These are phyloP conservation scores for Stomatorhinus walkeri DNA, from an alignment of 2,797 vertebrate species.

Conservation along the genomic window DNA sequence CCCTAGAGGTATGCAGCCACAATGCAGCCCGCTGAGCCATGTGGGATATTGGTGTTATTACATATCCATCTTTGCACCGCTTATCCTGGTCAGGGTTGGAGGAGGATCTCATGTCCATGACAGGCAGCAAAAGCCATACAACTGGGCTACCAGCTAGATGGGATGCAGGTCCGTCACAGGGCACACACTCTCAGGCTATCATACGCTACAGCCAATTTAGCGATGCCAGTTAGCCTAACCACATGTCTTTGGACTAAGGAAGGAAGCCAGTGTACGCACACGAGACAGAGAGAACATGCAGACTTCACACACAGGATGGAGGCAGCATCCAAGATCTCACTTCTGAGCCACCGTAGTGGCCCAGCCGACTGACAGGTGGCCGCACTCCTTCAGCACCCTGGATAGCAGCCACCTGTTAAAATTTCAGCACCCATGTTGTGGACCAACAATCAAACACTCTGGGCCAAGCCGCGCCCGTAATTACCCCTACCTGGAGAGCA, in stretches of 20 bases:
- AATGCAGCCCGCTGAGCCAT: background rate
- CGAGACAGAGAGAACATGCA: background rate
- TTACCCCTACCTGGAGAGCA: background rate
- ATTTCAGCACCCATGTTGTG: background rate
- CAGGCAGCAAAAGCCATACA: background rate
- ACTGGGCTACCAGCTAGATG: background rate
- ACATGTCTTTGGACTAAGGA: background rate
- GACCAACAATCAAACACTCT: background rate
- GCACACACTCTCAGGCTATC: background rate
- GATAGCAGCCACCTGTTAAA: conserved; percentile 3
- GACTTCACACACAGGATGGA: background rate
- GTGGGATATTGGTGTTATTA: background rate
- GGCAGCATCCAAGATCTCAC: background rate
- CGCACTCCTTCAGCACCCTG: background rate
- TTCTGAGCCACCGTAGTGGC: background rate
- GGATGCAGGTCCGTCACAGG: background rate
- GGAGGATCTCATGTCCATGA: background rate
- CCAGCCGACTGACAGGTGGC: background rate
- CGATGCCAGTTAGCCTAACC: background rate
- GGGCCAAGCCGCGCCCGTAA: background rate
- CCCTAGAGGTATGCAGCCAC: background rate
- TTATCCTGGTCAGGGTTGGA: background rate
- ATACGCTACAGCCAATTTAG: background rate
- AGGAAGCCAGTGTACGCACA: background rate
- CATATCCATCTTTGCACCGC: background rate